Percentiles rank a stretch among this genome's conserved stretches.
phyloP scores from a whole-genome alignment of 2,797 vertebrate genomes.

The Nyctibius grandis region DNA sequence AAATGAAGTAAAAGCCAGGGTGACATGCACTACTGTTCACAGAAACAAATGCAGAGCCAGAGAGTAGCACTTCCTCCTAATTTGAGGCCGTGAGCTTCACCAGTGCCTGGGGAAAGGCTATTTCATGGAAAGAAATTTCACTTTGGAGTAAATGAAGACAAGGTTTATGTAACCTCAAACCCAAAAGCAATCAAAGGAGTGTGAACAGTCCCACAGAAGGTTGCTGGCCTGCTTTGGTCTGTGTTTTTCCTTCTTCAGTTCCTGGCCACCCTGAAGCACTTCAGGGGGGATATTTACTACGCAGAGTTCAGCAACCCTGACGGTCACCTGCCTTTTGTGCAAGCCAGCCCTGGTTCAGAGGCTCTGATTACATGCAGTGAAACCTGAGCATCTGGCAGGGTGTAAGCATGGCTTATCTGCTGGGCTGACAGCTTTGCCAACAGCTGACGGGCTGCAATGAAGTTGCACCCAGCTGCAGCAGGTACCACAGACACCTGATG shows the following conservation, averaged over 20 bases:
- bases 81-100: not conserved
- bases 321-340: not conserved
- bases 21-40: not conserved
- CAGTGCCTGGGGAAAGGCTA: not conserved
- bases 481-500: not conserved
- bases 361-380: not conserved
- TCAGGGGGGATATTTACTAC: not conserved
- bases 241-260: not conserved
- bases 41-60: not conserved
- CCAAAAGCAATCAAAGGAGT: not conserved
- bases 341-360: not conserved
- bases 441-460: rapidly evolving
- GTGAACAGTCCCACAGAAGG: not conserved
- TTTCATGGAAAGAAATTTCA: not conserved
- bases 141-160: not conserved
- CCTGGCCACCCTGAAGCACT: not conserved
- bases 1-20: conserved; percentile 18
- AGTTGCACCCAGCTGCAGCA: not conserved
- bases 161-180: not conserved
- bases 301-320: not conserved
- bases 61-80: not conserved
- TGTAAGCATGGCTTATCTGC: not conserved
- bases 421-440: not conserved
- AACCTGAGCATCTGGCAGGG: not conserved
- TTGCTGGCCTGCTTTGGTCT: not conserved